phyloP scores from a whole-genome alignment of 1,140 invertebrate species.

The Daktulosphaira vitifoliae region DNA sequence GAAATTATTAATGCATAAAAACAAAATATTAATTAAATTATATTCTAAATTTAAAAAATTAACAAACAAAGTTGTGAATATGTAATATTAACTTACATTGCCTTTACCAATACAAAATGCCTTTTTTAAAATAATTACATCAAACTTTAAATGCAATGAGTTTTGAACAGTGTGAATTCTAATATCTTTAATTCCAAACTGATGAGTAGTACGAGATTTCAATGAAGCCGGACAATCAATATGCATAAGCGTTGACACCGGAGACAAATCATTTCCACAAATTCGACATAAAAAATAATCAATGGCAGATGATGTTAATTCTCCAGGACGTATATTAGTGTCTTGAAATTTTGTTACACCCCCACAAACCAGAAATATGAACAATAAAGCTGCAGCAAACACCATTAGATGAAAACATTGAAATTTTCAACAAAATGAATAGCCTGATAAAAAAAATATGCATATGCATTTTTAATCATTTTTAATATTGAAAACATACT shows the following conservation, averaged over 20 bases:
- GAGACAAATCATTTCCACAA: conserved; percentile 37
- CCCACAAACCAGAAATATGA: conserved; percentile 15
- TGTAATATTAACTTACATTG: conserved; percentile 34
- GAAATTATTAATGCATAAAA: no score
- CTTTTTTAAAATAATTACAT: conserved; percentile 34
- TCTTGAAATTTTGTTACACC: conserved; percentile 5
- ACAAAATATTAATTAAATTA: no score
- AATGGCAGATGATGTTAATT: neutral
- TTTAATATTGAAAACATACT: no score
- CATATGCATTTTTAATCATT: no score
- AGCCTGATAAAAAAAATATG: neutral
- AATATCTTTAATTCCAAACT: conserved; percentile 37
- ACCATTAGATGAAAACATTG: conserved; percentile 31
- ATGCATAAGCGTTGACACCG: conserved; percentile 33
- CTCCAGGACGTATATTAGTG: neutral
- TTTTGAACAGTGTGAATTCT: conserved; percentile 36
- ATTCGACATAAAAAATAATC: conserved; percentile 37
- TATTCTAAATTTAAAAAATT: no score
- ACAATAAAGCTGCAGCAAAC: conserved; percentile 16
- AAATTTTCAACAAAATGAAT: conserved; percentile 8
- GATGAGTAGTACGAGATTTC: conserved; percentile 11
- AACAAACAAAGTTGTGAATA: no score
- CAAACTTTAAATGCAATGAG: conserved; percentile 36
- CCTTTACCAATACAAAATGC: conserved; percentile 35
- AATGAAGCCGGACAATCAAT: conserved; percentile 35